These are phyloP conservation scores for Parascotia fuliginaria DNA, from an alignment of 2,888 invertebrate species.

Conservation along the genomic window DNA sequence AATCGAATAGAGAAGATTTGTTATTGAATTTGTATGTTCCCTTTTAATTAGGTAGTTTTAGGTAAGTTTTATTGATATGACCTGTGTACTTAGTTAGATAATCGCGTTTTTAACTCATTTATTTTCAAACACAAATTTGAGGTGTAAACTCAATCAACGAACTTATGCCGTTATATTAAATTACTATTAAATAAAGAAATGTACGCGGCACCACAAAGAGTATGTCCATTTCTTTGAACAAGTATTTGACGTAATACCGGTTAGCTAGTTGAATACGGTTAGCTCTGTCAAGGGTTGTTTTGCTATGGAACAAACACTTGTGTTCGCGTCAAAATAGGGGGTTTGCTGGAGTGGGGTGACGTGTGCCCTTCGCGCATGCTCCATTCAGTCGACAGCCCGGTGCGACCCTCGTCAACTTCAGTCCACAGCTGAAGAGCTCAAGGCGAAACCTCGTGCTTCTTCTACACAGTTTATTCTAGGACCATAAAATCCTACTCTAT, in stretches of 20 bases:
- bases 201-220: no score
- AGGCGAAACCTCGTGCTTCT: slow-evolving; percentile 51
- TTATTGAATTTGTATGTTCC: no score
- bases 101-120: no score
- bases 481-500: slow-evolving; percentile 76
- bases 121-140: no score
- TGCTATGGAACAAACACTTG: slow-evolving; percentile 56
- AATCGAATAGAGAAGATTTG: no score
- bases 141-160: no score
- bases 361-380: slow-evolving; percentile 75
- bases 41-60: no score
- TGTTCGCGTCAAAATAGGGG: slow-evolving; percentile 55
- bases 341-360: slow-evolving; percentile 67
- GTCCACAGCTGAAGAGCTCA: slow-evolving; percentile 71
- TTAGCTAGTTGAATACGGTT: slow-evolving; percentile 14
- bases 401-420: slow-evolving; percentile 71
- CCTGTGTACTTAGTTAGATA: no score
- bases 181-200: no score
- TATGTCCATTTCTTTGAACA: not conserved
- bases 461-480: slow-evolving; percentile 56
- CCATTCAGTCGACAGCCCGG: slow-evolving; percentile 63
- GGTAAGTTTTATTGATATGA: no score
- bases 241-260: slow-evolving; percentile 5
- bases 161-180: no score
- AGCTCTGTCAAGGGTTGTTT: slow-evolving; percentile 25